Conservation (phyloP, 2,888 invertebrate species). For the Bimastos eiseni region DNA sequence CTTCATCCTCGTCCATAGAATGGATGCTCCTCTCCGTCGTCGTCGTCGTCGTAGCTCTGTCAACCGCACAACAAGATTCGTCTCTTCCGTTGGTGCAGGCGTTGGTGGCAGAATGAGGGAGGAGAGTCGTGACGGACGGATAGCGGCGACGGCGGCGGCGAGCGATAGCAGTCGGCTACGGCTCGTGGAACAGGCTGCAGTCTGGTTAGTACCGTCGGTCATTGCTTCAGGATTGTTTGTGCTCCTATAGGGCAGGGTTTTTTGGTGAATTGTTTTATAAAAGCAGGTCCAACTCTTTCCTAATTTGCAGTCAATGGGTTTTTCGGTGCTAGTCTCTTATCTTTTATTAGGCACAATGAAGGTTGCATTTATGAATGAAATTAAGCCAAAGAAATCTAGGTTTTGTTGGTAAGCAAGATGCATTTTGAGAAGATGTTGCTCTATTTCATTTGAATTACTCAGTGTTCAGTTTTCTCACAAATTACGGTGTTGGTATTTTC, state of each 20-base stretch:
- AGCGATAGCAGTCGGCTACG: not conserved
- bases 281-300: not conserved
- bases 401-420: not conserved
- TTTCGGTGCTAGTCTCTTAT: not conserved
- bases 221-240: not conserved
- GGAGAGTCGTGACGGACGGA: not conserved
- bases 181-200: conserved; percentile 13
- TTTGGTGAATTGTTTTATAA: not conserved
- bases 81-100: not conserved
- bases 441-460: not conserved
- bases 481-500: not conserved
- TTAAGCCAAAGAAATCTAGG: not conserved
- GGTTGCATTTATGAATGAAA: not conserved
- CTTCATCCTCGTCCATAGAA: not conserved
- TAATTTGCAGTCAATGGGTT: not conserved
- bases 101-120: not conserved
- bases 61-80: not conserved
- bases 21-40: not conserved
- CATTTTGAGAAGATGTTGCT: not conserved
- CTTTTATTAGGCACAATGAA: not conserved
- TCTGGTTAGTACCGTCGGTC: conserved; percentile 9
- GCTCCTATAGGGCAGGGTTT: not conserved
- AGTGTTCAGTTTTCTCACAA: not conserved
- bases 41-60: no score
- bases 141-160: not conserved